Evolutionary conservation across 2,797 vertebrate genomes (phyloP), one percentile per base, ranked within the genome.

Genomic region (Buphagus erythrorhynchus): DNA sequence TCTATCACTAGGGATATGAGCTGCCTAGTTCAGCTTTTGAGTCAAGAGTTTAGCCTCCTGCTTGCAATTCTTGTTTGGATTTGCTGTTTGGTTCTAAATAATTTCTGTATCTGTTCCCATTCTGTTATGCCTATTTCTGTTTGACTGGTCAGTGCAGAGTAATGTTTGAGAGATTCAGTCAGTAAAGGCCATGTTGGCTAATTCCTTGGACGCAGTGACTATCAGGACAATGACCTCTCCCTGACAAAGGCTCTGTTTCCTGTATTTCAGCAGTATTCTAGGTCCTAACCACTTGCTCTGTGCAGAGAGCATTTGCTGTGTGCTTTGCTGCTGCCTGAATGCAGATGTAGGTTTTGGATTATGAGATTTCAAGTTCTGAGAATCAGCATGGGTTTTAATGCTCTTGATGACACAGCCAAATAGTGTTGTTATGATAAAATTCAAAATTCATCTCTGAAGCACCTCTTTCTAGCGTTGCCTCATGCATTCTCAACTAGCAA

Each of bases 401-500:
- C 76, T 90, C 83, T 79, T 76, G 89, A 80, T 96, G 95, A 95
- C 76, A 88, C 66, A 84, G 93, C 94, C 94, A 96, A 96, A 84
- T 90, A 86, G 66, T 66, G 94, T 91, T 96, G 87, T 87, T 95
- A 81, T 88, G 95, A 96, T 95, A 95, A 90, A 95, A 94, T 88
- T 92, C 82, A 83, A 86, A 93, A 90, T 95, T 81, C 59, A 88
- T 94, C 93, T 95, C 85, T 90, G 82, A 90, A 97, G 95, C 85
- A 96, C 93, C 93, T 95, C 93, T 97, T 94, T 81, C 84, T 95
- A 95, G 65, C 2, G 55, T 92, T 97, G 94, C 92, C 94, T 97
- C 93, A 96, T 95, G 90, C 94, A 96, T 95, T 97, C 91, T 88
- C 90, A 78, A 84, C 92, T 84, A 90, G 90, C 90, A 96, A 96